Evolutionary conservation across 2,797 vertebrate species (phyloP).

Genomic region (Sebastes dallii): DNA sequence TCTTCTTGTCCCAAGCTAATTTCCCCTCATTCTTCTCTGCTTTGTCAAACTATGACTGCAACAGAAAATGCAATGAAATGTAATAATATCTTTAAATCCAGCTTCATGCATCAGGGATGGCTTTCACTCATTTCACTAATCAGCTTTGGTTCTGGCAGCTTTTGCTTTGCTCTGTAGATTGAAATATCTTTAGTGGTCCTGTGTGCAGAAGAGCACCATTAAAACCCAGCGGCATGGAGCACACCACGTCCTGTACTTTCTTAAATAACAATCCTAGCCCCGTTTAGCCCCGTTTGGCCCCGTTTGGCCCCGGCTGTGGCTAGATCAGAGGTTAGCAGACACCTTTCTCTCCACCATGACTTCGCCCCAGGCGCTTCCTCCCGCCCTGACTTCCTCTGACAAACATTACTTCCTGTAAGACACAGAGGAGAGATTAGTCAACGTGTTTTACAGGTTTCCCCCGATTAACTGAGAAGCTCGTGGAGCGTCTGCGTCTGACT

Average conservation of each 20-base stretch:
- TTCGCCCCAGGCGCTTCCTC: constrained; percentile 59
- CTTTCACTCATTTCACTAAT: neutral
- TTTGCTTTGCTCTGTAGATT: neutral
- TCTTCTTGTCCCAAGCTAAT: neutral
- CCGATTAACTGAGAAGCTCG: constrained; percentile 33
- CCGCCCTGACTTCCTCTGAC: constrained; percentile 72
- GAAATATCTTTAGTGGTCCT: neutral
- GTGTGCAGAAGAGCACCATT: neutral
- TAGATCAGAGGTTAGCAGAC: constrained; percentile 69
- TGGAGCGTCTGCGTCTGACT: neutral
- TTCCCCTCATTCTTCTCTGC: too few species aligned
- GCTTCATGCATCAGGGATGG: too few species aligned
- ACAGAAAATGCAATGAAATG: neutral
- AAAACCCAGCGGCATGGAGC: neutral
- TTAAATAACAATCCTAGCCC: neutral
- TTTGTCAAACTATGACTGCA: neutral
- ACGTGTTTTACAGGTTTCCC: constrained; percentile 76
- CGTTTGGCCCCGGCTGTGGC: neutral
- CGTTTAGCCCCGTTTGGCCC: neutral
- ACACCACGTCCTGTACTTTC: neutral
- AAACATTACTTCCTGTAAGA: constrained; percentile 78
- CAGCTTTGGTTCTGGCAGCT: neutral
- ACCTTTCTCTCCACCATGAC: constrained; percentile 43
- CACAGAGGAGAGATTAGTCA: constrained; percentile 69
- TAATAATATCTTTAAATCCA: neutral